A percentile compares a stretch with the other conserved stretches of the same genome.
phyloP scores from a whole-genome alignment of 2,888 invertebrate genomes.

The Athetis lepigone region DNA sequence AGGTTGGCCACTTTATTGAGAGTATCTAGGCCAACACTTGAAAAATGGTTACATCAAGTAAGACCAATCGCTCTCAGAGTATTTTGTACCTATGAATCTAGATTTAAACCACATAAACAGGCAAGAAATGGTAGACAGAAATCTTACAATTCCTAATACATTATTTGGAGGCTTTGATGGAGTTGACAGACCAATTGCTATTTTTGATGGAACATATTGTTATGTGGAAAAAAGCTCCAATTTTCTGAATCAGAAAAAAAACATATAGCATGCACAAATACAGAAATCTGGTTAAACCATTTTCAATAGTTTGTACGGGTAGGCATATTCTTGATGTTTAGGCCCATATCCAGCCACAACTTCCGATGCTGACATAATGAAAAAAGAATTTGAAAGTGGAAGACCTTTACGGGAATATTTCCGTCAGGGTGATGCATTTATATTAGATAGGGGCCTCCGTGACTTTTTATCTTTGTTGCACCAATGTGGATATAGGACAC shows the following conservation, averaged over 20 bases:
- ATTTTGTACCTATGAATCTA: constrained; percentile 16
- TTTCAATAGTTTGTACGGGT: constrained; percentile 4
- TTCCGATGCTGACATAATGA: constrained; percentile 9
- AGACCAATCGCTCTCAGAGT: constrained; percentile 2
- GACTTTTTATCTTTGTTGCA: constrained; percentile 1
- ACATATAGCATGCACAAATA: too few relatives aligned
- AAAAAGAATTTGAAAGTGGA: not conserved
- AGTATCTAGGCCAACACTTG: too few relatives aligned
- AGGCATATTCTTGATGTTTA: constrained; percentile 8
- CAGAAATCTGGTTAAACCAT: constrained; percentile 6
- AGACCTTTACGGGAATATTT: constrained; percentile 3
- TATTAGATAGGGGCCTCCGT: constrained; percentile 11
- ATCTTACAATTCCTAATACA: constrained; percentile 9
- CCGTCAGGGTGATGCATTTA: constrained; percentile 7
- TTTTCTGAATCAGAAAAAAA: constrained; percentile 14
- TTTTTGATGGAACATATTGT: constrained; percentile 10
- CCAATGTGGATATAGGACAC: constrained; percentile 4
- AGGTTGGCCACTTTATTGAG: too few relatives aligned
- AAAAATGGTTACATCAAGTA: constrained; percentile 5
- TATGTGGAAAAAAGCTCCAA: constrained; percentile 10
- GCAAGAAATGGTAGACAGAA: constrained; percentile 10
- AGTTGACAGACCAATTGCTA: constrained; percentile 4
- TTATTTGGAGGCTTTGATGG: constrained; percentile 12
- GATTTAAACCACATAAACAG: constrained; percentile 7
- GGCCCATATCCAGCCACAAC: constrained; percentile 12